A percentile compares a stretch with the other conserved stretches of the same genome.
Conservation (phyloP, 2,113 vertebrate species). For the Lophotis ruficrista region DNA sequence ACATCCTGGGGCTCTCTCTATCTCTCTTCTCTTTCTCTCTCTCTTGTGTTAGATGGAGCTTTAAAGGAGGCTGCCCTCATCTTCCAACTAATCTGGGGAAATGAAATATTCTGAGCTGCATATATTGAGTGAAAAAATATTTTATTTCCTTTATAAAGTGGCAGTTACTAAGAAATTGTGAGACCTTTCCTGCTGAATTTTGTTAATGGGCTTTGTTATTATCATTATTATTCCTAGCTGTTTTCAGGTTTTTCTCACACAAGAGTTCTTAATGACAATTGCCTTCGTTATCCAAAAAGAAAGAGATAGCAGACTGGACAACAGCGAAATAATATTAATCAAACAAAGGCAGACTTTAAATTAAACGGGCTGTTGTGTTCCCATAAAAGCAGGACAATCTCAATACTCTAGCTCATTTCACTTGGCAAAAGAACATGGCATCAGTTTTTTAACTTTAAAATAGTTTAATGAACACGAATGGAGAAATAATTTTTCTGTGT, state of each 20-base stretch:
- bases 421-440: slow-evolving; percentile 64
- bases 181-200: slow-evolving; percentile 44
- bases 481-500: slow-evolving; percentile 75
- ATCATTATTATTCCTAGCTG: slow-evolving; percentile 19
- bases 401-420: slow-evolving; percentile 56
- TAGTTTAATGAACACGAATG: slow-evolving; percentile 79
- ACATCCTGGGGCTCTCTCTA: slow-evolving; percentile 54
- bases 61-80: slow-evolving; percentile 63
- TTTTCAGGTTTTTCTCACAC: slow-evolving; percentile 53
- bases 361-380: slow-evolving; percentile 46
- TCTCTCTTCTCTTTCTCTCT: slow-evolving; percentile 34
- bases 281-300: slow-evolving; percentile 55
- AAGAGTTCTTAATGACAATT: slow-evolving; percentile 54
- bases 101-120: slow-evolving; percentile 33
- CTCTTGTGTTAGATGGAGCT: slow-evolving; percentile 50
- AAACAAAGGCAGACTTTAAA: slow-evolving; percentile 65
- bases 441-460: slow-evolving; percentile 78
- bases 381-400: slow-evolving; percentile 58
- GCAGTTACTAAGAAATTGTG: slow-evolving; percentile 19
- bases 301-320: slow-evolving; percentile 59
- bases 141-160: slow-evolving; percentile 22
- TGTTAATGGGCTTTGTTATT: slow-evolving; percentile 58
- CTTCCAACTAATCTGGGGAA: slow-evolving; percentile 44
- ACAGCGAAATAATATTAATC: slow-evolving; percentile 68
- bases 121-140: slow-evolving; percentile 32